phyloP scores from a whole-genome alignment of 1,140 invertebrate species.

The Drosophila pachea region DNA sequence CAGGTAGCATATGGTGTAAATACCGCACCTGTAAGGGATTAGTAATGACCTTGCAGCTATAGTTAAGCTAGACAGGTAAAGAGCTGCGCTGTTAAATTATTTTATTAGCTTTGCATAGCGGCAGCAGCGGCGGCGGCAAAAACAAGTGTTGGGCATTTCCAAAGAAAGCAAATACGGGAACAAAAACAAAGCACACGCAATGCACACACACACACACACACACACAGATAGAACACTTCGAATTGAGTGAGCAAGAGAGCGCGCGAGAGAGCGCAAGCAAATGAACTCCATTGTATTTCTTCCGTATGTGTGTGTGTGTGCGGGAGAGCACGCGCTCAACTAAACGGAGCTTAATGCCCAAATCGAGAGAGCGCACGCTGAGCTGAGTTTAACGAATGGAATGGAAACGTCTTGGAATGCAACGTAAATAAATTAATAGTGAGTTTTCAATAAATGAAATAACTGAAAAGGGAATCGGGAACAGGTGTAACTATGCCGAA shows the following conservation, averaged over 20 bases:
- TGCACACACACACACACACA: neutral
- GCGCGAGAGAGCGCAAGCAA: neutral
- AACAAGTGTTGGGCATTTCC: slow-evolving; percentile 30
- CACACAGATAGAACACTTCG: neutral
- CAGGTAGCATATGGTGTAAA: slow-evolving; percentile 48
- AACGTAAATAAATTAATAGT: slow-evolving; percentile 2
- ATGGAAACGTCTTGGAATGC: slow-evolving; percentile 1
- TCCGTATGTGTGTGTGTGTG: neutral
- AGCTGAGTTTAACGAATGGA: slow-evolving; percentile 31
- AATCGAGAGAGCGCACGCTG: slow-evolving; percentile 1
- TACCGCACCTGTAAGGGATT: slow-evolving; percentile 65
- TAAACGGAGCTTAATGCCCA: too few relatives aligned
- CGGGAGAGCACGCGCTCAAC: neutral
- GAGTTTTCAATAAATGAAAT: too few relatives aligned
- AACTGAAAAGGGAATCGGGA: slow-evolving; percentile 3
- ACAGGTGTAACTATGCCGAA: slow-evolving; percentile 38
- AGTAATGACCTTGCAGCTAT: slow-evolving; percentile 43
- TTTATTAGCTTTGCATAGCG: slow-evolving; percentile 65
- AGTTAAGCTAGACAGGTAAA: neutral
- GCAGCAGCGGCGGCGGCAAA: slow-evolving; percentile 23
- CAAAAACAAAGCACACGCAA: neutral
- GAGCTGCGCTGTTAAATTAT: slow-evolving; percentile 37
- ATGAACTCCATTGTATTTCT: too few relatives aligned
- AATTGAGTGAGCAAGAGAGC: neutral
- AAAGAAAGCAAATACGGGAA: slow-evolving; percentile 30